phyloP scores from a whole-genome alignment of 2,888 invertebrate genomes.

The Cantharis rufa region DNA sequence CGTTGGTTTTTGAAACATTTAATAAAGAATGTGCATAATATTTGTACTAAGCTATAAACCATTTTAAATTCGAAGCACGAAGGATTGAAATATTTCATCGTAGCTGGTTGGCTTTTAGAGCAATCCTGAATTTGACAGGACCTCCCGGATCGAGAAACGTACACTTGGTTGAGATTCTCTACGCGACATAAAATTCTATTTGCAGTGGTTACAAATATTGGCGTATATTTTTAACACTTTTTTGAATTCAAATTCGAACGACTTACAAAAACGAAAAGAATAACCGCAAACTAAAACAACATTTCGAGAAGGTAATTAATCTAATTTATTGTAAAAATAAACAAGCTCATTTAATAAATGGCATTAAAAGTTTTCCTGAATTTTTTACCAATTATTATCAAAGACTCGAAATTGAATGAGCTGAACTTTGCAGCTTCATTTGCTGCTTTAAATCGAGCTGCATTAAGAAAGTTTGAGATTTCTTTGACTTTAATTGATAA shows the following conservation, averaged over 20 bases:
- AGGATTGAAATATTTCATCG: conserved; percentile 47
- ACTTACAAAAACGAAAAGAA: background rate
- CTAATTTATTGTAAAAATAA: background rate
- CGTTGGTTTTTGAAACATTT: conserved; percentile 8
- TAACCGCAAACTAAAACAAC: background rate
- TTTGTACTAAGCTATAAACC: conserved; percentile 32
- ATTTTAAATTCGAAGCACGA: conserved; percentile 43
- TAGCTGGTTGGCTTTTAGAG: conserved; percentile 39
- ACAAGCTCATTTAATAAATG: conserved; percentile 13
- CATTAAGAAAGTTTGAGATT: conserved; percentile 27
- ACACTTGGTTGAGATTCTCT: conserved; percentile 31
- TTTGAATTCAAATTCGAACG: conserved; percentile 36
- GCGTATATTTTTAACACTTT: conserved; percentile 32
- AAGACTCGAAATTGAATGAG: background rate
- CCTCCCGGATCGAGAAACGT: conserved; percentile 30
- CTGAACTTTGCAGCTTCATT: conserved; percentile 7
- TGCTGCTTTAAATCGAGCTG: conserved; percentile 28
- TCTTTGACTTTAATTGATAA: conserved; percentile 30
- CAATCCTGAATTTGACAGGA: conserved; percentile 40
- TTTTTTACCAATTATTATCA: background rate
- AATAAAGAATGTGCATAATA: conserved; percentile 35
- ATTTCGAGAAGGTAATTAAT: background rate
- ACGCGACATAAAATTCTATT: conserved; percentile 37
- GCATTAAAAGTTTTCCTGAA: background rate
- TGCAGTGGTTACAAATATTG: conserved; percentile 28